Base-by-base conservation (phyloP, 2,888 invertebrate species). In the Idaea straminata region DNA sequence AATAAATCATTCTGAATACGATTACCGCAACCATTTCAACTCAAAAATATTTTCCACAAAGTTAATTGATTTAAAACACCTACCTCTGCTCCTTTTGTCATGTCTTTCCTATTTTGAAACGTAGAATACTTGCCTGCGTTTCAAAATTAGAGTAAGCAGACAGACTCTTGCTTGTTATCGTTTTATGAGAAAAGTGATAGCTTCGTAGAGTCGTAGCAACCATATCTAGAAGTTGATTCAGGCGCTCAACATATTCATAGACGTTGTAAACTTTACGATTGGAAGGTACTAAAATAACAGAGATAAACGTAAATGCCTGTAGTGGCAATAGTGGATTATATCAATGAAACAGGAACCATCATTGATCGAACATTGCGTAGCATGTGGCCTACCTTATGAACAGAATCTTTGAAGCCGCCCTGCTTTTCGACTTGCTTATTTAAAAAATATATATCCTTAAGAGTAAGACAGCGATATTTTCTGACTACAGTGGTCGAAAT, bases 151-250 rank as follows among this genome's bases (percentile, higher is more conserved):
- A 47, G 47, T 47, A 47, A 47, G 13, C 47, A 47, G 13, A 47
- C 47, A 47, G 47, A 7, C 3, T 47, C 47, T 47, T 47, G 47
- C 25, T 25, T 47, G 13, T 47, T 47, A 47, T 47, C 47, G 47
- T 47, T 47, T 47, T 47, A 47, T 47, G 47, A 13, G 47, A 47
- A 47, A 47, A 10, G 47, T 47, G 47, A 47, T 47, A 47, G 47
- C 47, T 47, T 13, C 47, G 47, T 47, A 47, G 47, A 47, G 13
- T 47, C 47, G 47, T 47, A 47, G 47, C 47, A 47, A 13, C 47
- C 47, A 47, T 47, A 47, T 47, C 47, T 47, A 47, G 47, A 47
- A 47, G 47, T 47, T 47, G 47, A 47, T 47, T 47, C 47, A 47
- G 47, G 6, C 47, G 47, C 47, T 47, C 47, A 47, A 47, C 47